These are phyloP conservation scores for Catocala fraxini DNA, from an alignment of 2,888 invertebrate genomes.

Conservation along the genomic window DNA sequence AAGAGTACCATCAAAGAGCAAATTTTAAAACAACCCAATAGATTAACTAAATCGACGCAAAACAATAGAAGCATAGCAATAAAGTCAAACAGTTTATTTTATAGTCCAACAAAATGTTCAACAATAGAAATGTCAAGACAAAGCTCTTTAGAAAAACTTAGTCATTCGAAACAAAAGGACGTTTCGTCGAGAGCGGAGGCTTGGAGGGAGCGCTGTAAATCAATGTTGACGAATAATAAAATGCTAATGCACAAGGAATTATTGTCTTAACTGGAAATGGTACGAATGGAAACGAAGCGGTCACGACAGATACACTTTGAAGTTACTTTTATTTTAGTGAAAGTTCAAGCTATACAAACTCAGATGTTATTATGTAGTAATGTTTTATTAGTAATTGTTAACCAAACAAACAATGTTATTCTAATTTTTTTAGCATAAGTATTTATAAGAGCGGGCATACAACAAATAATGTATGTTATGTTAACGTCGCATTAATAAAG, in stretches of 20 bases:
- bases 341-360: not conserved
- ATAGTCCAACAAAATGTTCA: slow-evolving; percentile 65
- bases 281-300: not conserved
- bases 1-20: slow-evolving; percentile 21
- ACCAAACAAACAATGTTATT: too few relatives aligned
- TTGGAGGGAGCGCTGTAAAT: slow-evolving; percentile 69
- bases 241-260: slow-evolving; percentile 54
- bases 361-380: too few relatives aligned
- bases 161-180: slow-evolving; percentile 76
- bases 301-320: not conserved
- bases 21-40: slow-evolving; percentile 49
- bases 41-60: slow-evolving; percentile 55
- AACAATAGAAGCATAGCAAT: slow-evolving; percentile 69
- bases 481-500: too few relatives aligned
- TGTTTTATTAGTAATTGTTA: too few relatives aligned
- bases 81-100: slow-evolving; percentile 79
- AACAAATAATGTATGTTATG: too few relatives aligned
- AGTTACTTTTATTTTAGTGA: not conserved
- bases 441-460: too few relatives aligned
- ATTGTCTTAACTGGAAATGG: slow-evolving; percentile 46
- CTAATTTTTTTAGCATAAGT: too few relatives aligned
- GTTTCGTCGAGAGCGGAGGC: slow-evolving; percentile 71
- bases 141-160: slow-evolving; percentile 78
- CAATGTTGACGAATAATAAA: slow-evolving; percentile 73
- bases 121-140: slow-evolving; percentile 79